Percentiles rank a stretch among this genome's conserved stretches.
Conservation (phyloP, 2,797 vertebrate genomes). For the Centroberyx gerrardi region DNA sequence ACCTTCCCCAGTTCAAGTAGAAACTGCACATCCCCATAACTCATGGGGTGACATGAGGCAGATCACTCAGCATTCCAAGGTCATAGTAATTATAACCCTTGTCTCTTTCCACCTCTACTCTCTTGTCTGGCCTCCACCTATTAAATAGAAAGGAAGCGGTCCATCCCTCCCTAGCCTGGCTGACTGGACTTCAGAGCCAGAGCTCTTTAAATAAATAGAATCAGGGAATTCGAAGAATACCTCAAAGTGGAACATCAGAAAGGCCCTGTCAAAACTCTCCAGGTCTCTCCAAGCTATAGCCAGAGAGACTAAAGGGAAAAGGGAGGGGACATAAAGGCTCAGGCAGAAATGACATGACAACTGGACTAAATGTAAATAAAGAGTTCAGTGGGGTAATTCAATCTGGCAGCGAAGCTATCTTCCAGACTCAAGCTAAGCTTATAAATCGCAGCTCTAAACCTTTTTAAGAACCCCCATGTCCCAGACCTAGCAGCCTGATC, state of each 20-base stretch:
- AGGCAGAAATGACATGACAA: constrained; percentile 76
- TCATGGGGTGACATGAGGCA: constrained; percentile 8
- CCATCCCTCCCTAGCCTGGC: not conserved
- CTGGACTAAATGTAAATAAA: constrained; percentile 77
- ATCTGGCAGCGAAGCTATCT: constrained; percentile 55
- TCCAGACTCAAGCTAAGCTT: constrained; percentile 70
- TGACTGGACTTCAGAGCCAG: constrained; percentile 3
- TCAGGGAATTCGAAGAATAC: constrained; percentile 31
- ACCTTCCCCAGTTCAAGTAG: constrained; percentile 9
- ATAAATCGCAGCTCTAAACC: constrained; percentile 65
- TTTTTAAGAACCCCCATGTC: constrained; percentile 25
- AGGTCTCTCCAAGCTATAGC: constrained; percentile 3
- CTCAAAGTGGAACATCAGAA: constrained; percentile 20
- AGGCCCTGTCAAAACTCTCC: not conserved
- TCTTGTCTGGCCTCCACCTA: not conserved
- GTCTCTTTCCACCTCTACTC: not conserved
- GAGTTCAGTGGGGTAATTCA: constrained; percentile 75
- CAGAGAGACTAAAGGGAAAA: not conserved
- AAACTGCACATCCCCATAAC: constrained; percentile 30
- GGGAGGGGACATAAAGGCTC: constrained; percentile 14
- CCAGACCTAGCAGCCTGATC: constrained; percentile 5
- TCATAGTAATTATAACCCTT: constrained; percentile 14
- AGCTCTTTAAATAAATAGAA: constrained; percentile 31
- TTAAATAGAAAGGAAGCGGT: constrained; percentile 7
- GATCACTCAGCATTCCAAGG: constrained; percentile 8